These are phyloP conservation scores for Holothuria leucospilota DNA, from an alignment of 53 echinoderm and acorn worm species.

Conservation along the genomic window DNA sequence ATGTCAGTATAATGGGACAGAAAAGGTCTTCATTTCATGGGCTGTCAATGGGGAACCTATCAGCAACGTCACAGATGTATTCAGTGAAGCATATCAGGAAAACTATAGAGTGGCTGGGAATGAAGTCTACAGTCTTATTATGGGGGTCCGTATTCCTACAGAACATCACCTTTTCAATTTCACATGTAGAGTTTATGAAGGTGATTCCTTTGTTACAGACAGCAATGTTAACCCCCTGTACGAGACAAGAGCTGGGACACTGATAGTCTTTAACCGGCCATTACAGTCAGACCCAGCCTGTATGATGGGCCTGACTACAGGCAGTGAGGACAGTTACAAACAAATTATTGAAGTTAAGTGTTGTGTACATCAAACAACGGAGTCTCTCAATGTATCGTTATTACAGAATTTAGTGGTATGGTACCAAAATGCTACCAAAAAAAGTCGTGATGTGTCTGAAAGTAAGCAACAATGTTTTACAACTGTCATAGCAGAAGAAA, in stretches of 20 bases:
- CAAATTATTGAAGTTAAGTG: constrained; percentile 23
- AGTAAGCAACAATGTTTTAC: constrained; percentile 17
- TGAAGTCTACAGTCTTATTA: neutral
- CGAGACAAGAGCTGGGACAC: neutral
- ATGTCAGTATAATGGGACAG: neutral
- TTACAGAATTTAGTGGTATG: constrained; percentile 4
- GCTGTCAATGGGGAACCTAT: constrained; percentile 24
- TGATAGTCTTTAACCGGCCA: constrained; percentile 1
- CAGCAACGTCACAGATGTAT: constrained; percentile 21
- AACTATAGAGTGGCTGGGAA: neutral
- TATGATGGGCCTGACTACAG: neutral
- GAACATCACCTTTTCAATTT: constrained; percentile 16
- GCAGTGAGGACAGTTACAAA: neutral
- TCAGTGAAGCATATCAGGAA: constrained; percentile 19
- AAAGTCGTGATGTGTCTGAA: neutral
- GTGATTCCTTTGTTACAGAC: constrained; percentile 1
- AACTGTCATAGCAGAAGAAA: neutral
- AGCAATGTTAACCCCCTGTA: neutral
- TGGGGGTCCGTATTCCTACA: neutral
- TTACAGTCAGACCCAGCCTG: constrained; percentile 27
- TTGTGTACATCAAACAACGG: constrained; percentile 22
- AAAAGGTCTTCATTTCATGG: neutral
- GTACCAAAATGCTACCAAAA: neutral
- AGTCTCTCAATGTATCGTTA: neutral
- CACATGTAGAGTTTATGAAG: neutral